A percentile compares a stretch with the other conserved stretches of the same genome.
phyloP scores from a whole-genome alignment of 2,113 vertebrate genomes.

The Aythya baeri region DNA sequence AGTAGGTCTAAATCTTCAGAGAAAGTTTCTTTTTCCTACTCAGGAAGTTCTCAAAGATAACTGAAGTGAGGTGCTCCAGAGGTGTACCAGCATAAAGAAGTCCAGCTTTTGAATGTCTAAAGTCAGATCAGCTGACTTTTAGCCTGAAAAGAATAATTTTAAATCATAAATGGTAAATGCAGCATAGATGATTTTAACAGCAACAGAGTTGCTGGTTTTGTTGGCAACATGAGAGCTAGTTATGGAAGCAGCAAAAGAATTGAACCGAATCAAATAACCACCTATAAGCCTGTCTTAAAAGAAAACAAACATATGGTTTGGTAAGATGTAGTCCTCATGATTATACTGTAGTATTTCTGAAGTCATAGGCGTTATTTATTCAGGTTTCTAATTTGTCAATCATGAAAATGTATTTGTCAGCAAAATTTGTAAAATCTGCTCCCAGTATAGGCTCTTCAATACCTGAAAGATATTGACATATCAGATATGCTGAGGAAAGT shows the following conservation, averaged over 20 bases:
- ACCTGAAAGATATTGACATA: not conserved
- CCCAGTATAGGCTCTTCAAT: not conserved
- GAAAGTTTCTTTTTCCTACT: not conserved
- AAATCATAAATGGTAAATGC: not conserved
- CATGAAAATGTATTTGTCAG: not conserved
- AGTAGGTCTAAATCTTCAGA: not conserved
- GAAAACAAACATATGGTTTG: not conserved
- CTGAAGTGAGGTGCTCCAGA: not conserved
- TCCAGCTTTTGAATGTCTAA: not conserved
- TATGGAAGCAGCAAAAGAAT: not conserved
- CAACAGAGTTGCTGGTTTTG: not conserved
- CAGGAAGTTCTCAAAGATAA: not conserved
- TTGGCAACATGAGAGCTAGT: not conserved
- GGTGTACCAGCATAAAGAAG: not conserved
- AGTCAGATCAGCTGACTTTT: not conserved
- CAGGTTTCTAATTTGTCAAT: not conserved
- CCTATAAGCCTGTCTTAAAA: not conserved
- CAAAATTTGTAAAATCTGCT: not conserved
- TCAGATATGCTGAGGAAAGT: not conserved
- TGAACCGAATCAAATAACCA: not conserved
- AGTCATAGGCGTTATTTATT: not conserved
- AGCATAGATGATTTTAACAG: not conserved
- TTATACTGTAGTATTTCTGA: not conserved
- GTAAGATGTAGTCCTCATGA: not conserved
- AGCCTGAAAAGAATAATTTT: not conserved